phyloP scores from a whole-genome alignment of 2,113 vertebrate species.

The Crotalus helleri region DNA sequence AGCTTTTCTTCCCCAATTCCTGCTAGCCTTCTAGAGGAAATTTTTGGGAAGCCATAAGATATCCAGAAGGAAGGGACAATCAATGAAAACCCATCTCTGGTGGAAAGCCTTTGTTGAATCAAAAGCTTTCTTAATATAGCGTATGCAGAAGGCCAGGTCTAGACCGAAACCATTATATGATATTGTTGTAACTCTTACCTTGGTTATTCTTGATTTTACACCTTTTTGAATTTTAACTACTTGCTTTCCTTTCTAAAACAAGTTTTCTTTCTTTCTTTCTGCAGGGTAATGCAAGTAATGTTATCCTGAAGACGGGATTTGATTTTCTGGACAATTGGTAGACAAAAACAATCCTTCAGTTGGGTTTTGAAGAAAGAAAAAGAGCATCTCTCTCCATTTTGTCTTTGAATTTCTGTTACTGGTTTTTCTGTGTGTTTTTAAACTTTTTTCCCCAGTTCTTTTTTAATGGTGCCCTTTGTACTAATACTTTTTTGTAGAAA shows the following conservation, averaged over 20 bases:
- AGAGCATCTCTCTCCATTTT: constrained; percentile 34
- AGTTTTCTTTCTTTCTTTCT: constrained; percentile 27
- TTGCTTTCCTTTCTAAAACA: neutral
- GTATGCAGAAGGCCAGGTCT: neutral
- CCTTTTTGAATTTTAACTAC: neutral
- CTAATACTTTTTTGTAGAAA: constrained; percentile 68
- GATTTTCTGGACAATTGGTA: constrained; percentile 99
- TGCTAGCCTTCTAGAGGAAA: neutral
- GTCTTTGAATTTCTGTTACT: constrained; percentile 55
- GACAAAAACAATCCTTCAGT: constrained; percentile 52
- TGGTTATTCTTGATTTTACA: neutral
- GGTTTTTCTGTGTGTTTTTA: constrained; percentile 53
- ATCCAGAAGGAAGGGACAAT: neutral
- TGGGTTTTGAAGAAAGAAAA: constrained; percentile 23
- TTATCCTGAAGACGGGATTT: constrained; percentile 94
- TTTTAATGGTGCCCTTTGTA: constrained; percentile 65
- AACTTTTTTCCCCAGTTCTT: constrained; percentile 59
- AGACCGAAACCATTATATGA: neutral
- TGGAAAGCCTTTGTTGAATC: neutral
- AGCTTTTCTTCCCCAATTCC: neutral
- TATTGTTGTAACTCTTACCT: neutral
- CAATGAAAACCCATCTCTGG: neutral
- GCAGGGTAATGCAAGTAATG: constrained; percentile 85
- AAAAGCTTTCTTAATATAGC: neutral
- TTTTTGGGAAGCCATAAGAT: neutral